Base-by-base conservation (phyloP, 2,888 invertebrate species). In the Lagria hirta region DNA sequence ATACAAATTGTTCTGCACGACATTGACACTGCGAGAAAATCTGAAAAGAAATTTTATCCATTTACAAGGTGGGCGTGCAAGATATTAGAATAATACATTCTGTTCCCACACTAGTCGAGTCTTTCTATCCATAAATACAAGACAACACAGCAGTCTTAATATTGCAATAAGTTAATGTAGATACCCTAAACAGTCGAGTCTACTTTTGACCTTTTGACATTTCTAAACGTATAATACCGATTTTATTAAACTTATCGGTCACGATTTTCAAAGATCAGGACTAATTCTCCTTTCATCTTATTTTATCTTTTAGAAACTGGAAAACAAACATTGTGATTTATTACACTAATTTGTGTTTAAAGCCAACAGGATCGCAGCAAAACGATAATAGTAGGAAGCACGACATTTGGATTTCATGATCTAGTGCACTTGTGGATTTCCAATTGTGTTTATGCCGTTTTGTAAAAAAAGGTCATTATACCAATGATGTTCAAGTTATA, bases 31-130 rank as follows among this genome's bases (percentile, higher is more conserved):
- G 18, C 23, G 15, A 12, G 23, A 23, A 17, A 34, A 36, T 40
- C 26, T 24, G 40, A 40, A 45, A 38, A 43, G 48, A 47, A 51
- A 43, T 46, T 45, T 42, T 53, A 54, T 57, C 57, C 55, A 54
- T 57, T 57, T 49, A 49, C 53, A 21, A 35, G 37, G 57, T 55
- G 52, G 57, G 57, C 53, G 55, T 50, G 46, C 41, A 26, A 42
- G 45, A 49, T 54, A 55, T 55, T 54, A 51, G 49, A 52, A 57
- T 52, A 55, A 54, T 51, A 50, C 52, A 51, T 55, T 51, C 43
- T 51, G 48, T 54, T 57, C 55, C 53, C 57, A 54, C 57, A 53
- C 54, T 49, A 36, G 40, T 42, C 44, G 27, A 26, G 30, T 37
- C 42, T 37, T n/a, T 33, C 45, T 17, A 43, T 47, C 53, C 36